Base-by-base conservation (phyloP, 2,888 invertebrate species). In the Beris morrisii region DNA sequence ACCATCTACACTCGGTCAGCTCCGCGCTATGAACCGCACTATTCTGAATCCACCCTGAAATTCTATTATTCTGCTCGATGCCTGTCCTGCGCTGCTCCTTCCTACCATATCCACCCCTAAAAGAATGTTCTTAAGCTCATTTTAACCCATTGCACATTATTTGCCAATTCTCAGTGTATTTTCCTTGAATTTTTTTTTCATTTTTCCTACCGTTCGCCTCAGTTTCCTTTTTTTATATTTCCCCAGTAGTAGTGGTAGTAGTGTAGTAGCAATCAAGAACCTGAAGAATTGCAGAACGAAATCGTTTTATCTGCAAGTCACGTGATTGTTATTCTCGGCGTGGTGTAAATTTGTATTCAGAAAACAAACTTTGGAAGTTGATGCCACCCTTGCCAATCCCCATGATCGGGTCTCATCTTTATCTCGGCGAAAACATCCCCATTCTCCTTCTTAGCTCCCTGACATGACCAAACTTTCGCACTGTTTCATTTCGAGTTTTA, bases 221-320 rank as follows among this genome's bases (percentile, higher is more conserved):
- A 44, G 9, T 44, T 44, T 48, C 15, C 48, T 3, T 48, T 15
- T n/a, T 15, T 48, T 12, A 48, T 44, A n/a, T 48, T 38, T 38
- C 3, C 22, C 22, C 38, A 38, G 9, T 3, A 7, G 38, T 38
- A 38, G 38, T 1, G 4, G 52, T 22, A 32, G 61, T 48, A 59
- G 59, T 54, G 30, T 28, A 59, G 66, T 64, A 58, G 64, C 64
- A 69, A 69, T 69, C 68, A 69, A 69, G 68, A 61, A 66, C 64
- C 64, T 69, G 68, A 66, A 64, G 68, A 69, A 69, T 69, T 66
- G 68, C 66, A 69, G 66, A 66, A 69, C 54, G 46, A 64, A 69
- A 66, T 69, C 68, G 65, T 59, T 69, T 66, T 66, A 69, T 69
- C 68, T 69, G 68, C 68, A 69, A 69, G 66, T 69, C 68, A 69